Base-by-base conservation (phyloP, 2,797 vertebrate genomes). In the Microcaecilia unicolor region DNA sequence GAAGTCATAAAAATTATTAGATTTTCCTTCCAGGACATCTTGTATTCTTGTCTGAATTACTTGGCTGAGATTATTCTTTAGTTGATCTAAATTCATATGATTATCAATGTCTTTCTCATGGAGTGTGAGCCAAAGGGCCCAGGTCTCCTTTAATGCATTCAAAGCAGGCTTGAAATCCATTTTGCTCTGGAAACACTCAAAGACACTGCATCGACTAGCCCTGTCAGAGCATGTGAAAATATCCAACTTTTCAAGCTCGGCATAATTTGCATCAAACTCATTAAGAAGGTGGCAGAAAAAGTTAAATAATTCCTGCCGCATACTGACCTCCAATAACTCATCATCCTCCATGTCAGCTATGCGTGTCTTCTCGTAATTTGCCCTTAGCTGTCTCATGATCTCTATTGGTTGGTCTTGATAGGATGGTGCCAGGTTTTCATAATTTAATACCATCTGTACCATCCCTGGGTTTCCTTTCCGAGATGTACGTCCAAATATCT, bases 381-480 rank as follows among this genome's bases (percentile, higher is more conserved):
- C 56, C 37, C 60, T 47, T 8, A 60, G 24, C 3, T 44, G 15
- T 2, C 3, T 49, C 46, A 57, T 57, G 8, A 48, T 18, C 22
- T 54, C 61, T 13, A 64, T 18, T 24, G 61, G 26, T 23, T 57
- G 39, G 17, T 42, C 28, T 22, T 38, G 36, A 15, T 38, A 38
- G 4, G 20, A 11, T 18, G 11, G 18, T n/a, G 45, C 28, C 5
- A 64, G 32, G 21, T 57, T 28, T 10, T 64, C 35, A 9, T n/a
- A 19, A 31, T 38, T 36, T 31, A 64, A 24, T 11, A 61, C 28
- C 57, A 64, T 47, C 25, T 64, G 61, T 16, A 51, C 53, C 44
- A 50, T 22, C 10, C 80, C 78, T 37, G 75, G 70, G 31, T 55
- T 61, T 23, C 78, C 78, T 64, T 74, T 65, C 24, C 74, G 61